Evolutionary conservation across 2,888 invertebrate species (phyloP).

Genomic region (Brenthis ino): DNA sequence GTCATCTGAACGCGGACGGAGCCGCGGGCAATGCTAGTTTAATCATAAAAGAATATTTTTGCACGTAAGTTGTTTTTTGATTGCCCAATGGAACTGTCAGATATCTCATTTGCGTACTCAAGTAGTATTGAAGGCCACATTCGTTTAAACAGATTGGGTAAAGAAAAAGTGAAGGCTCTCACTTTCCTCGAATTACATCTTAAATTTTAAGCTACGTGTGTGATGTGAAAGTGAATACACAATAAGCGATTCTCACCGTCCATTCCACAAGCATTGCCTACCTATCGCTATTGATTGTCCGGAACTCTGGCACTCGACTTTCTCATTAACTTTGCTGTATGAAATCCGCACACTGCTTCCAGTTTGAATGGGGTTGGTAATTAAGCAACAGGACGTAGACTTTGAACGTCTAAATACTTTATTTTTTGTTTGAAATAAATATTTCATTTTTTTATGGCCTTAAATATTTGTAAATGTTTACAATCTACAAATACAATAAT

Average conservation of each 20-base stretch:
- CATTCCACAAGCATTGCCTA: constrained; percentile 51
- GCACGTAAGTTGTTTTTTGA: constrained; percentile 51
- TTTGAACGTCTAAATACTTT: background rate
- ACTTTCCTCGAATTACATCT: constrained; percentile 70
- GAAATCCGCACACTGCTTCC: constrained; percentile 27
- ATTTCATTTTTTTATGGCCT: no score
- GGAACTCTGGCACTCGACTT: constrained; percentile 46
- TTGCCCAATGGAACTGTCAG: constrained; percentile 31
- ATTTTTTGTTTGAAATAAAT: background rate
- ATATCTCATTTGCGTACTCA: constrained; percentile 27
- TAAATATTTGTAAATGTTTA: no score
- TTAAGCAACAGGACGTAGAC: constrained; percentile 7
- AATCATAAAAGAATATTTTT: constrained; percentile 38
- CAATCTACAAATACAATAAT: no score
- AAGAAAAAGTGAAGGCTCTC: constrained; percentile 74
- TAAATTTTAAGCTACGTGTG: constrained; percentile 60
- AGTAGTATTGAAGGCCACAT: constrained; percentile 26
- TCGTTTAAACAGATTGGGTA: constrained; percentile 57
- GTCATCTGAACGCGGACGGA: no score
- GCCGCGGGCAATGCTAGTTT: no score
- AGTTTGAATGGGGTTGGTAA: constrained; percentile 10
- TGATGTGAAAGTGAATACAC: constrained; percentile 71
- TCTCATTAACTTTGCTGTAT: constrained; percentile 50
- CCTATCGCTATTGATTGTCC: constrained; percentile 54
- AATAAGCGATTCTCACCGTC: constrained; percentile 52